Base-by-base conservation (phyloP, 2,797 vertebrate species). In the Syngnathus rostellatus region DNA sequence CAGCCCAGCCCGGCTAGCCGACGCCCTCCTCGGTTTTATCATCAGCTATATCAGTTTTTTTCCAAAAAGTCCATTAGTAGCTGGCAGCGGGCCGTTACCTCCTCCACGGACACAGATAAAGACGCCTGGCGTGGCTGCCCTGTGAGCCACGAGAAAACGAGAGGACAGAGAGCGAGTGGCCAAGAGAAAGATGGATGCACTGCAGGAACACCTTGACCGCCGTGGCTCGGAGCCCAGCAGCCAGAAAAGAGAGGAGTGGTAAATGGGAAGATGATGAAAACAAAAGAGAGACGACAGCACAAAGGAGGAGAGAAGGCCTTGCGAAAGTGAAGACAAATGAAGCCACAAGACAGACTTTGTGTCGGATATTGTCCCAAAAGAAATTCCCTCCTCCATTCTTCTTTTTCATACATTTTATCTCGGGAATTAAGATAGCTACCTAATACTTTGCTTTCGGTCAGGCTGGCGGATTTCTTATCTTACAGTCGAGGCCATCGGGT, bases 11-110 rank as follows among this genome's bases (percentile, higher is more conserved):
- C 75, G 43, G 8, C 64, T 69, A 67, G 60, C 67, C 74, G 51
- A 50, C 66, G 6, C 40, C n/a, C 10, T 72, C 80, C 69, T 81
- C 58, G 1, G 2, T 70, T 61, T n/a, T 72, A 81, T 87, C 86
- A 90, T 89, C 78, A 82, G 83, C 78, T 80, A 84, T 88, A 82
- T 79, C 81, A 84, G 83, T 88, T 89, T 63, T 31, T 86, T 89
- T 84, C 84, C 88, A 87, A 90, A 90, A 90, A 89, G 85, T 88
- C 86, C 89, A 92, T 91, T 91, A 90, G 85, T 77, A 67, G 76
- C 78, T 90, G 90, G 89, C 88, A 74, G 68, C 65, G 73, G 74
- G 84, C 86, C 78, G 75, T 77, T 76, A 81, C 70, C 80, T 82
- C 81, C 81, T 82, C 78, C 72, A 75, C 81, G 76, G 83, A 88